These are phyloP conservation scores for Caradrina kadenii DNA, from an alignment of 2,888 invertebrate species.

Conservation along the genomic window DNA sequence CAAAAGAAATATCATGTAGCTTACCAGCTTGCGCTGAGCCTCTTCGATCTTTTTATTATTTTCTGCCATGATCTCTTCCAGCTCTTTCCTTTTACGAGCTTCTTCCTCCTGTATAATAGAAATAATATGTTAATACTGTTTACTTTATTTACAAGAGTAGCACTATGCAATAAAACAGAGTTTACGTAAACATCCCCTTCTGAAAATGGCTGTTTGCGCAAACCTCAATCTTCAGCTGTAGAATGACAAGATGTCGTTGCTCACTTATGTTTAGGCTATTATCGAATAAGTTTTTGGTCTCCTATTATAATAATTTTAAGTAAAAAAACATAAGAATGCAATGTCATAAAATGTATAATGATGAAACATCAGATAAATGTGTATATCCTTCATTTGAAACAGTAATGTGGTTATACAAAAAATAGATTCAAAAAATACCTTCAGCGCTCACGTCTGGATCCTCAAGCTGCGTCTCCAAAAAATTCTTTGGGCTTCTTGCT, in stretches of 20 bases:
- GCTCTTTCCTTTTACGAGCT: constrained; percentile 97
- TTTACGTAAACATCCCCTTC: constrained; percentile 42
- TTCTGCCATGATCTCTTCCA: constrained; percentile 99
- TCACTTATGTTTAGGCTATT: constrained; percentile 34
- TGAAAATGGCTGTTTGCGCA: constrained; percentile 39
- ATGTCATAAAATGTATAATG: constrained; percentile 50
- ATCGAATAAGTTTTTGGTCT: constrained; percentile 30
- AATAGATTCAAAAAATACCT: constrained; percentile 90
- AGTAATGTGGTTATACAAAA: constrained; percentile 86
- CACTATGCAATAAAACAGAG: constrained; percentile 59
- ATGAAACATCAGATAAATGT: constrained; percentile 66
- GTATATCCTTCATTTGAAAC: constrained; percentile 67
- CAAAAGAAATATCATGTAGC: constrained; percentile 67
- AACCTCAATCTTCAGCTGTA: constrained; percentile 44
- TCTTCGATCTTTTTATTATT: constrained; percentile 99
- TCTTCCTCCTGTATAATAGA: constrained; percentile 98
- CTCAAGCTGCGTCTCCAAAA: constrained; percentile 88
- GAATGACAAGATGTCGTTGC: constrained; percentile 40
- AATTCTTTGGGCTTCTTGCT: constrained; percentile 88
- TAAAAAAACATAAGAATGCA: constrained; percentile 47
- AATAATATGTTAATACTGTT: constrained; percentile 80
- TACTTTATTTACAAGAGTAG: constrained; percentile 49
- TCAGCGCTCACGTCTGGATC: constrained; percentile 85
- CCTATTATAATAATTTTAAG: constrained; percentile 45
- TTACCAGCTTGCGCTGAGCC: constrained; percentile 98